Evolutionary conservation across 2,797 vertebrate genomes (phyloP).

Genomic region (Malacoctenus gilli): DNA sequence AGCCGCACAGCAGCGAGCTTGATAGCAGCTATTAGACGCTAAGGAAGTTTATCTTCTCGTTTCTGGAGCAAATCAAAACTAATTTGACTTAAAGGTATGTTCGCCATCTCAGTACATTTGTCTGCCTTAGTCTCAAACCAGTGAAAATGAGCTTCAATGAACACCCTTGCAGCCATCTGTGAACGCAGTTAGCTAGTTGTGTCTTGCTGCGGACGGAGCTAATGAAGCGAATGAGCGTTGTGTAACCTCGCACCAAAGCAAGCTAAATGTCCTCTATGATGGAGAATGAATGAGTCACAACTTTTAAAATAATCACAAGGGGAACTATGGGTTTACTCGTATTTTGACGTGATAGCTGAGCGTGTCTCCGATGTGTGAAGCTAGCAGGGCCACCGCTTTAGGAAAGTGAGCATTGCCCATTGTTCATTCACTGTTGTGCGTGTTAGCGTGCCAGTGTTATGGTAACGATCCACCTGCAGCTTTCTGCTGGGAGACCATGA

Average conservation of each 20-base stretch:
- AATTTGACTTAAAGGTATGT: conserved; percentile 50
- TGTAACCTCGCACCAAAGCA: conserved; percentile 7
- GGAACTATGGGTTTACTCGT: fast-evolving
- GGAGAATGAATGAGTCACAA: no score
- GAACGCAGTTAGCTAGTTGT: conserved; percentile 36
- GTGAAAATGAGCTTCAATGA: neutral
- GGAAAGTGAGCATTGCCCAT: conserved; percentile 45
- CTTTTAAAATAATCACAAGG: neutral
- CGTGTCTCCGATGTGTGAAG: conserved; percentile 4
- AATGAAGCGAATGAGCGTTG: conserved; percentile 20
- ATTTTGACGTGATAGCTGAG: neutral
- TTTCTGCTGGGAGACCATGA: neutral
- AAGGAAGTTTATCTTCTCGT: conserved; percentile 59
- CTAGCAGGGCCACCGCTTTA: conserved; percentile 36
- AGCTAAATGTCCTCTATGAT: no score
- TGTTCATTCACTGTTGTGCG: conserved; percentile 55
- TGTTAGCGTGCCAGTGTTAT: conserved; percentile 2
- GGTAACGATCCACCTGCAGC: neutral
- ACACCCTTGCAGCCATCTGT: conserved; percentile 16
- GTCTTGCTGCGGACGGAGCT: conserved; percentile 32
- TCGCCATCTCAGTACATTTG: neutral
- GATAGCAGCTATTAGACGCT: conserved; percentile 45
- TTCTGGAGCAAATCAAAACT: conserved; percentile 42
- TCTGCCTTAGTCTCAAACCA: neutral
- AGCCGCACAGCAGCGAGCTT: conserved; percentile 47